Conservation (phyloP, 2,888 invertebrate species). For the Falcaria lacertinaria region DNA sequence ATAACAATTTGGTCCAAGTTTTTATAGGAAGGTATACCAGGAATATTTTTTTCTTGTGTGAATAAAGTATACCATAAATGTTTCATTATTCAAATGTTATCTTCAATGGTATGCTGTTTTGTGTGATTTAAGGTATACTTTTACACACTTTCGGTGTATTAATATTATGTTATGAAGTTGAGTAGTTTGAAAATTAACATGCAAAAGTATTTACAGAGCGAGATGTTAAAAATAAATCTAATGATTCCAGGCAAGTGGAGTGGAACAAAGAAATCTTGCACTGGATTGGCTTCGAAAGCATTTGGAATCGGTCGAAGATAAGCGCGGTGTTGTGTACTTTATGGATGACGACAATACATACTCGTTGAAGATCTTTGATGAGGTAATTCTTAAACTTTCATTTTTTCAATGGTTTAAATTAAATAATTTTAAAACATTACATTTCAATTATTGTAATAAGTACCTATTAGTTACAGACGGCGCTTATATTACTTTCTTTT, state of each 20-base stretch:
- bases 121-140: background rate
- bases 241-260: constrained; percentile 85
- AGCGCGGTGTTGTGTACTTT: constrained; percentile 91
- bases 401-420: no score
- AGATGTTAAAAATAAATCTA: background rate
- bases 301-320: constrained; percentile 68
- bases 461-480: no score
- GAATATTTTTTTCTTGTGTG: no score
- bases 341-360: constrained; percentile 99
- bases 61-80: no score
- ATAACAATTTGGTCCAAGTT: no score
- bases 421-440: no score
- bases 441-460: no score
- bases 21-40: no score
- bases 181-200: background rate
- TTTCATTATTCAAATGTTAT: no score
- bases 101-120: no score
- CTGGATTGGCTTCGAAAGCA: constrained; percentile 88
- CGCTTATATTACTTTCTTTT: no score
- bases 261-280: constrained; percentile 93
- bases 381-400: constrained; percentile 81
- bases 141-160: background rate
- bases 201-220: background rate
- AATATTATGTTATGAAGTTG: background rate
- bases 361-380: constrained; percentile 91